These are phyloP conservation scores for Amblyjoppa proteus DNA, from an alignment of 2,888 invertebrate species.

Conservation along the genomic window DNA sequence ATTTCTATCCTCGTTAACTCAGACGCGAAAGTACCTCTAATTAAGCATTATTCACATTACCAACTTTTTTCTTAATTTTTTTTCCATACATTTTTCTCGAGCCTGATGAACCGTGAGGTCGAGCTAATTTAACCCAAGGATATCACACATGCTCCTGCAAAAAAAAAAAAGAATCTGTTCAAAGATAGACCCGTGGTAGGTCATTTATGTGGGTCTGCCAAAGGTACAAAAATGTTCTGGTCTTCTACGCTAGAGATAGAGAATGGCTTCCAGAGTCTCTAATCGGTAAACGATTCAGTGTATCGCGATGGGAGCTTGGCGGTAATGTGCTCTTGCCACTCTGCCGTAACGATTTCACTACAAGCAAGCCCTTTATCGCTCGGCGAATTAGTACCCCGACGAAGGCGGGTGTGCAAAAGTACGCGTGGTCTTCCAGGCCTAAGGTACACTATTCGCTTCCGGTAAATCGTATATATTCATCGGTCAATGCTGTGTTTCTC, in stretches of 20 bases:
- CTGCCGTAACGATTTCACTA: too few relatives aligned
- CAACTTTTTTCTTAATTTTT: not conserved
- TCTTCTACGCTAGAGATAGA: too few relatives aligned
- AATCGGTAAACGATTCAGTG: too few relatives aligned
- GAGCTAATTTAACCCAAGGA: not conserved
- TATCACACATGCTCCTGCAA: not conserved
- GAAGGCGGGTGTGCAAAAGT: not conserved
- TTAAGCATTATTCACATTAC: constrained; percentile 15
- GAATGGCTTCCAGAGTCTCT: too few relatives aligned
- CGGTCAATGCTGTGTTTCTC: not conserved
- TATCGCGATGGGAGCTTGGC: too few relatives aligned
- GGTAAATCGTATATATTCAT: not conserved
- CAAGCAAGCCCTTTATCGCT: too few relatives aligned
- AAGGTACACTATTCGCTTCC: not conserved
- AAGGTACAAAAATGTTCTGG: too few relatives aligned
- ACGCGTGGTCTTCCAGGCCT: not conserved
- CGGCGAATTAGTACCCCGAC: too few relatives aligned
- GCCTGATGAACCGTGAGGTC: not conserved
- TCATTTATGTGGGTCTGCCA: too few relatives aligned
- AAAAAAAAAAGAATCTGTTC: not conserved
- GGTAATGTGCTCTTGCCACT: too few relatives aligned
- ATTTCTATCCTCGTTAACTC: not conserved
- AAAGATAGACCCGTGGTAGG: not conserved
- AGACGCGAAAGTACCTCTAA: constrained; percentile 16
- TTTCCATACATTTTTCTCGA: constrained; percentile 5